Percentiles rank a stretch among this genome's conserved stretches.
Conservation (phyloP, 2,888 invertebrate genomes). For the Synergus gifuensis region DNA sequence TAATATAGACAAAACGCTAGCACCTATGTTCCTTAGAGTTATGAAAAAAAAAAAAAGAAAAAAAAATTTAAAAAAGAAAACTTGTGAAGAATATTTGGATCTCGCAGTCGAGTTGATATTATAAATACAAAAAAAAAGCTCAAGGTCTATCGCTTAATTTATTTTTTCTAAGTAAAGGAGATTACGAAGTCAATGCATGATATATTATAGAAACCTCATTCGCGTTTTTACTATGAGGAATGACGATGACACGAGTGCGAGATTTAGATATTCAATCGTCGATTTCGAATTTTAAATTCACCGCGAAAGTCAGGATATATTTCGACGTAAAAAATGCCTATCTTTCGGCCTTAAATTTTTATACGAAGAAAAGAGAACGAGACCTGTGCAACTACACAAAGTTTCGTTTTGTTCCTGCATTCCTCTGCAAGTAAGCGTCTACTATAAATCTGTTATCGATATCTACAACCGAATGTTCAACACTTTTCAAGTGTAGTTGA, state of each 20-base stretch:
- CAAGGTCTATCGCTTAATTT: constrained; percentile 56
- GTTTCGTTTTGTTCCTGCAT: constrained; percentile 58
- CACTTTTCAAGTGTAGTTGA: neutral
- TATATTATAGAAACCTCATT: constrained; percentile 39
- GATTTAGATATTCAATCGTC: constrained; percentile 60
- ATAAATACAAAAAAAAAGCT: constrained; percentile 54
- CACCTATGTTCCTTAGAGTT: constrained; percentile 63
- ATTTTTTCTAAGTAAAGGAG: constrained; percentile 50
- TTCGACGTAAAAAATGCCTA: constrained; percentile 64
- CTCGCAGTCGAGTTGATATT: constrained; percentile 43
- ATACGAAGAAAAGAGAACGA: constrained; percentile 57
- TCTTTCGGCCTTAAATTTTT: constrained; percentile 73
- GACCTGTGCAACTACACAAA: constrained; percentile 51
- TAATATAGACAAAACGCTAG: constrained; percentile 33
- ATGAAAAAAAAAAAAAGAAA: constrained; percentile 47
- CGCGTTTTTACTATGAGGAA: constrained; percentile 44
- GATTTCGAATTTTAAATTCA: constrained; percentile 59
- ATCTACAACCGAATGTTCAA: constrained; percentile 7
- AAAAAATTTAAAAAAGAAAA: constrained; percentile 47
- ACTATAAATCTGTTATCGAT: constrained; percentile 29
- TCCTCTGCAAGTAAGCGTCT: constrained; percentile 47
- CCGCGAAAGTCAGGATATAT: constrained; percentile 59
- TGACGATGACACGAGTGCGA: constrained; percentile 53
- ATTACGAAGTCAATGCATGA: constrained; percentile 34
- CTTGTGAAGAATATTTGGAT: constrained; percentile 58